phyloP scores from a whole-genome alignment of 2,797 vertebrate species.

The Poecilia picta region DNA sequence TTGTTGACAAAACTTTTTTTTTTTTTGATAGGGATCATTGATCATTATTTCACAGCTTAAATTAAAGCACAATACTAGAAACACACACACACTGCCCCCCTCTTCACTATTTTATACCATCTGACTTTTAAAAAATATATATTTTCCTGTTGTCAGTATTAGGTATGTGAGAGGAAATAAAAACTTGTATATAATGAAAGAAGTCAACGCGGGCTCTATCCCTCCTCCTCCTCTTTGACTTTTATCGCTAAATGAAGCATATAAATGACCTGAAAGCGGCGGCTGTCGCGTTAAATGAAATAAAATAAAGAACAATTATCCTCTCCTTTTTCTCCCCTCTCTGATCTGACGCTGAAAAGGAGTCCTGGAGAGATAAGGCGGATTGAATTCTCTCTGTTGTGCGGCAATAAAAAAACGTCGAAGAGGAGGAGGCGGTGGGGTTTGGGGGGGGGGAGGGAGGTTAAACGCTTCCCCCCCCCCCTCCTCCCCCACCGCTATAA shows the following conservation, averaged over 20 bases:
- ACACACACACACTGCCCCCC: neutral
- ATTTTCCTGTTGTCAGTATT: conserved; percentile 60
- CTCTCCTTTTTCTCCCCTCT: conserved; percentile 71
- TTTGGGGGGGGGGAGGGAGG: conserved; percentile 61
- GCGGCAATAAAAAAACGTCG: conserved; percentile 80
- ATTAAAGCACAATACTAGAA: conserved; percentile 78
- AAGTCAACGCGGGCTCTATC: too few species aligned
- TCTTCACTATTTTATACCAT: conserved; percentile 41
- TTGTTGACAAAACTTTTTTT: conserved; percentile 25
- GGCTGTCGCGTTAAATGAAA: conserved; percentile 86
- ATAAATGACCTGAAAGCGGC: conserved; percentile 86
- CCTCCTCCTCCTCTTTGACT: conserved; percentile 72
- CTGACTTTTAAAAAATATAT: neutral
- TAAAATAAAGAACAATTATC: conserved; percentile 88
- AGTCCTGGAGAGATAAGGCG: conserved; percentile 83
- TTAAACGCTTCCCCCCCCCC: conserved; percentile 71
- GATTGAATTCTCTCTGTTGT: conserved; percentile 82
- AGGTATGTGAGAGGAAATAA: conserved; percentile 63
- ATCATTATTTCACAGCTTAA: conserved; percentile 74
- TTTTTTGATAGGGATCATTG: conserved; percentile 53
- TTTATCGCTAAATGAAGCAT: conserved; percentile 90
- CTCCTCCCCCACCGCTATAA: conserved; percentile 55
- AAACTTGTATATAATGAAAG: too few species aligned
- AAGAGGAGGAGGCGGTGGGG: neutral
- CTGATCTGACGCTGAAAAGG: conserved; percentile 85